Conservation (phyloP, 1,140 invertebrate species). For the Bombus picipes region DNA sequence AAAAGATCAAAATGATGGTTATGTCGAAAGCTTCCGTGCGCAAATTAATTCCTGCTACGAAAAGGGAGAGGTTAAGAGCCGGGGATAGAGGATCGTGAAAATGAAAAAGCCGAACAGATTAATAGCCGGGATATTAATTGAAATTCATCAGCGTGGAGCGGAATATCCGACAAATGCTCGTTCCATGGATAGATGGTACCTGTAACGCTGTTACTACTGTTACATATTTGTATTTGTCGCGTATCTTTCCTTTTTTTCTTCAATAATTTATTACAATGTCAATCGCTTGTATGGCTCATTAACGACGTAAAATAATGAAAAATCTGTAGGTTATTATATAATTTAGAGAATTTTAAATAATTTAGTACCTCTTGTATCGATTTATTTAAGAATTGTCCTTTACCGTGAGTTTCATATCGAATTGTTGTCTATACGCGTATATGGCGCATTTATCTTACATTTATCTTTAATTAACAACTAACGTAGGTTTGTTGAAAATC, state of each 20-base stretch:
- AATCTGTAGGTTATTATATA: background rate
- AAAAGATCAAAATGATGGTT: slow-evolving; percentile 3
- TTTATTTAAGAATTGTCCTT: background rate
- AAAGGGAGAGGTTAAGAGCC: background rate
- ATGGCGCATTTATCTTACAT: too few species aligned
- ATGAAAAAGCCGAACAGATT: slow-evolving; percentile 36
- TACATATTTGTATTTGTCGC: background rate
- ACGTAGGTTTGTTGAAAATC: background rate
- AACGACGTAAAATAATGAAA: background rate
- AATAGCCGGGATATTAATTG: slow-evolving; percentile 35
- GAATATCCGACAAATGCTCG: slow-evolving; percentile 32
- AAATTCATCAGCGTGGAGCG: slow-evolving; percentile 33
- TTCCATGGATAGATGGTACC: background rate
- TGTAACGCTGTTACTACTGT: background rate
- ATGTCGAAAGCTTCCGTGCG: background rate
- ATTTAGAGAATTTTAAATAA: background rate
- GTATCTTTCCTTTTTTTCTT: background rate
- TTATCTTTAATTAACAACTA: background rate
- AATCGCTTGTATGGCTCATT: background rate
- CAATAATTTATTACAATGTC: background rate
- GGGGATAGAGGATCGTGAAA: background rate
- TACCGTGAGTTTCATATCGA: background rate
- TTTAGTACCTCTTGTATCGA: background rate
- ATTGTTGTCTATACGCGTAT: background rate
- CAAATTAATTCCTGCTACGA: slow-evolving; percentile 28